A percentile compares a stretch with the other conserved stretches of the same genome.
These are phyloP conservation scores for Limosa lapponica DNA, from an alignment of 2,797 vertebrate species.

Conservation along the genomic window DNA sequence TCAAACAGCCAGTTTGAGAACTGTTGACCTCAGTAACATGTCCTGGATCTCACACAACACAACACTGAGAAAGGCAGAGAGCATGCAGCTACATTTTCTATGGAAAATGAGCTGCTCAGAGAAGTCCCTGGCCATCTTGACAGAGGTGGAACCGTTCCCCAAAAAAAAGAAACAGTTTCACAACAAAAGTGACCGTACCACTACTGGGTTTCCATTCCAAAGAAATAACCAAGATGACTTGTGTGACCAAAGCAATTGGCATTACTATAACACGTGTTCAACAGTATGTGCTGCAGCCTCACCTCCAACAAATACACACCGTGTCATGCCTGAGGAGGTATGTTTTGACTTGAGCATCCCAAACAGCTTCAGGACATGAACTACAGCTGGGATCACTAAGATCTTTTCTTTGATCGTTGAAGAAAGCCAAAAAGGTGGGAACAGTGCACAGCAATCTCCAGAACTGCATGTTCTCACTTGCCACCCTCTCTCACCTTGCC, in stretches of 20 bases:
- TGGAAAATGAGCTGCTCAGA: background rate
- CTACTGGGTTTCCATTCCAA: background rate
- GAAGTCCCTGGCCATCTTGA: background rate
- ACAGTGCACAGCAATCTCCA: background rate
- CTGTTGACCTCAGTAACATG: background rate
- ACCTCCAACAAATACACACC: background rate
- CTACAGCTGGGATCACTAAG: background rate
- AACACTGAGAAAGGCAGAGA: background rate
- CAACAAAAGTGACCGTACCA: background rate
- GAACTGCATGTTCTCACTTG: conserved; percentile 31
- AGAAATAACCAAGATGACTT: background rate
- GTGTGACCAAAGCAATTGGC: background rate
- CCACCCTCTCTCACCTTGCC: background rate
- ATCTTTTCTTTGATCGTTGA: background rate
- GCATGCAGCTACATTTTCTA: background rate
- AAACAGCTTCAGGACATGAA: background rate
- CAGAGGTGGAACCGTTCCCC: background rate
- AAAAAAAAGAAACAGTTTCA: rapidly evolving
- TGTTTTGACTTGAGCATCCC: background rate
- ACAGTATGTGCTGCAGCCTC: background rate
- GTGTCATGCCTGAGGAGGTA: rapidly evolving
- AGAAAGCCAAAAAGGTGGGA: background rate
- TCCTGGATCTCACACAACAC: background rate
- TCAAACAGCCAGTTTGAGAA: background rate
- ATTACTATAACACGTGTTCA: background rate